Evolutionary conservation across 2,888 invertebrate species (phyloP).

Genomic region (Parnassius smintheus): DNA sequence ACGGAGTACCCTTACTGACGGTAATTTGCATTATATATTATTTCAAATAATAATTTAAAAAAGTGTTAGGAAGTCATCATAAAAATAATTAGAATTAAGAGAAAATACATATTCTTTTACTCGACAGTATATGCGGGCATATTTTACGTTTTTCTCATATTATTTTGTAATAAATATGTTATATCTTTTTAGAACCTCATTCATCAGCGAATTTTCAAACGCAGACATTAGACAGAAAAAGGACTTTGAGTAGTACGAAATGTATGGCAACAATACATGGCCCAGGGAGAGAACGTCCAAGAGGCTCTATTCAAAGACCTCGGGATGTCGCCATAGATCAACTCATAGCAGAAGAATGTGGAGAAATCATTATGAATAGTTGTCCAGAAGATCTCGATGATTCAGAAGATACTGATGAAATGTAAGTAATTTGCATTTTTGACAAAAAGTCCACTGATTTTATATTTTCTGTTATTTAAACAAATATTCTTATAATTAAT

Average conservation of each 20-base stretch:
- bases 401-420: conserved; percentile 81
- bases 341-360: conserved; percentile 73
- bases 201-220: conserved; percentile 75
- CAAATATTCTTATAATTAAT: too few species aligned
- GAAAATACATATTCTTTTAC: too few species aligned
- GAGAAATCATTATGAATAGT: conserved; percentile 63
- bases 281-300: conserved; percentile 53
- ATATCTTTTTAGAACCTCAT: conserved; percentile 58
- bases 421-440: conserved; percentile 42
- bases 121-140: too few species aligned
- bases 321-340: conserved; percentile 68
- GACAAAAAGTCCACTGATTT: not conserved
- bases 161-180: too few species aligned
- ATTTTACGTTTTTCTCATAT: too few species aligned
- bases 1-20: conserved; percentile 63
- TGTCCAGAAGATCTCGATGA: conserved; percentile 82
- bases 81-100: too few species aligned
- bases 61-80: too few species aligned
- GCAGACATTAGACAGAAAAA: conserved; percentile 70
- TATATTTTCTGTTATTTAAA: too few species aligned
- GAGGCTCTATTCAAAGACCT: conserved; percentile 60
- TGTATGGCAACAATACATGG: conserved; percentile 71
- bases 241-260: conserved; percentile 50
- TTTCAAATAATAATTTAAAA: not conserved
- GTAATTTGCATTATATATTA: conserved; percentile 37